These are phyloP conservation scores for Parambassis ranga DNA, from an alignment of 2,797 vertebrate species.

Conservation along the genomic window DNA sequence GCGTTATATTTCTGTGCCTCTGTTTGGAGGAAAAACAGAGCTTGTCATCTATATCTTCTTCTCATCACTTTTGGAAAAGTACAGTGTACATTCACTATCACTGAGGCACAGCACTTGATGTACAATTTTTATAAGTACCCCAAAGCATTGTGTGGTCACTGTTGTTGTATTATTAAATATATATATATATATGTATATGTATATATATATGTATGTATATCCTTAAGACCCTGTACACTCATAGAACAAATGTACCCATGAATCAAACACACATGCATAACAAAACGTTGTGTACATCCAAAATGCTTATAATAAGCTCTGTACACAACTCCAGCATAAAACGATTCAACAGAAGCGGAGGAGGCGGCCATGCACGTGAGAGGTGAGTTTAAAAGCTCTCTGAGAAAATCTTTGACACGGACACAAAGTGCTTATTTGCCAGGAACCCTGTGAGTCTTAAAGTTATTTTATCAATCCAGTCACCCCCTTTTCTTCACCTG, in stretches of 20 bases:
- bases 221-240: constrained; percentile 66
- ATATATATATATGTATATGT: constrained; percentile 3
- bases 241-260: constrained; percentile 50
- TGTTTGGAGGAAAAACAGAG: constrained; percentile 52
- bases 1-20: constrained; percentile 52
- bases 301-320: constrained; percentile 44
- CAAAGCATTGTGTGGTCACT: constrained; percentile 63
- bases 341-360: constrained; percentile 32
- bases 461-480: constrained; percentile 14
- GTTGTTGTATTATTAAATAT: constrained; percentile 62
- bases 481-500: constrained; percentile 23
- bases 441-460: constrained; percentile 35
- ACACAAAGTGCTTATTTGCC: constrained; percentile 59
- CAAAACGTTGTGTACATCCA: constrained; percentile 62
- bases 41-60: constrained; percentile 43
- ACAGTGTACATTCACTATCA: constrained; percentile 79
- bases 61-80: constrained; percentile 53
- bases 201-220: constrained; percentile 8
- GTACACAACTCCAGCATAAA: constrained; percentile 58
- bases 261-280: constrained; percentile 69
- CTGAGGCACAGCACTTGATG: constrained; percentile 78
- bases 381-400: constrained; percentile 42
- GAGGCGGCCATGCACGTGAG: constrained; percentile 65
- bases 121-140: constrained; percentile 70
- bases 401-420: constrained; percentile 30